Base-by-base conservation (phyloP, 2,797 vertebrate species). In the Sus cebifrons region DNA sequence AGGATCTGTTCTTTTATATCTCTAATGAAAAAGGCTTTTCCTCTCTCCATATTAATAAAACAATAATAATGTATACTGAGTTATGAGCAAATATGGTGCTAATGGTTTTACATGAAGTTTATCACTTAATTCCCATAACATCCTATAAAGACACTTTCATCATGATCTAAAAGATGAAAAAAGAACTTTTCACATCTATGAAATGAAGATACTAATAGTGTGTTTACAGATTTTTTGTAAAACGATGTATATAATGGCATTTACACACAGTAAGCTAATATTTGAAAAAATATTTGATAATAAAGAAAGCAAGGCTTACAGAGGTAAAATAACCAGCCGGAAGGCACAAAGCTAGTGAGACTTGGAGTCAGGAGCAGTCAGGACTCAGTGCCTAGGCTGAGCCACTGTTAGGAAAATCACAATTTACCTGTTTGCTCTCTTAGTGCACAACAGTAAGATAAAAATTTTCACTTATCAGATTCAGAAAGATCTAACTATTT, bases 141-240 rank as follows among this genome's bases (percentile, higher is more conserved):
- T 21, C 29, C 29, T 54, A 32, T 94, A 29, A 62, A 62, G n/a
- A 2, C 68, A 36, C 10, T 54, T 86, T 67, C 40, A 49, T 77
- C 15, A 86, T n/a, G 27, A 11, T 91, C 25, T 95, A 71, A 92
- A 94, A 65, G 40, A 58, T 40, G 40, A 70, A 5, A 62, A 64
- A 85, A 79, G 21, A 54, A 1, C 54, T 68, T 70, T 78, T 96
- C 58, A 58, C 40, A 60, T 58, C 62, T 52, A 17, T 81, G 23
- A 89, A 84, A 85, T 70, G n/a, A 88, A 89, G 20, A 25, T 73
- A 32, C 40, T 58, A 65, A 27, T 49, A 78, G 60, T 17, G 79
- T 85, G 18, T 56, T 79, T 70, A 84, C 11, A 44, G 17, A 67
- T 40, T 20, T 23, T 70, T 67, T 97, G 75, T 96, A 64, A 84